Percentiles rank a stretch among this genome's conserved stretches.
phyloP scores from a whole-genome alignment of 2,113 vertebrate genomes.

The Nanorana parkeri region DNA sequence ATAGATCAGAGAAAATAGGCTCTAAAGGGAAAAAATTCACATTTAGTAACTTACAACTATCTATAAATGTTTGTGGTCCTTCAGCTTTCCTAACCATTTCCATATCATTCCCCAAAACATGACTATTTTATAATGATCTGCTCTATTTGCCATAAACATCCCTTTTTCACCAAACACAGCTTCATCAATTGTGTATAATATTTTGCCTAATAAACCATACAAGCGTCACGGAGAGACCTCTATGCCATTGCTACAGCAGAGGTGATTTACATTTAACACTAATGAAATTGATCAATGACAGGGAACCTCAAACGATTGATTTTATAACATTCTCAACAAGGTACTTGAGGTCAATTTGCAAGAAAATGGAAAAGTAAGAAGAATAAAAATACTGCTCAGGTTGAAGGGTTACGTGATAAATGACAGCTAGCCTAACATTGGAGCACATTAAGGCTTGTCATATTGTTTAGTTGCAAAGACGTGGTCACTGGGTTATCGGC shows the following conservation, averaged over 20 bases:
- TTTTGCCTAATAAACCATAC: background rate
- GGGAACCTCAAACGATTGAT: slow-evolving; percentile 35
- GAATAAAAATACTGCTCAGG: background rate
- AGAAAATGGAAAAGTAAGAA: slow-evolving; percentile 37
- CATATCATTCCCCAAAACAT: no score
- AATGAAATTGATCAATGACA: slow-evolving; percentile 23
- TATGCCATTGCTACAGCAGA: background rate
- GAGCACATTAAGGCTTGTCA: background rate
- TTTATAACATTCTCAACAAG: slow-evolving; percentile 42
- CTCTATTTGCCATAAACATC: no score
- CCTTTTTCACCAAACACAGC: no score
- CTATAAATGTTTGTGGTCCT: no score
- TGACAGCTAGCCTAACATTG: background rate
- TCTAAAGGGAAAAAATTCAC: no score
- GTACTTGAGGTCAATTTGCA: slow-evolving; percentile 35
- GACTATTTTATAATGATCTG: no score
- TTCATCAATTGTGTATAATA: no score
- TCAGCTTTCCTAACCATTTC: no score
- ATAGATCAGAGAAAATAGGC: no score
- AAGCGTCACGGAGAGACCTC: background rate
- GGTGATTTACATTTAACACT: slow-evolving; percentile 24
- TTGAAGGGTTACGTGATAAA: slow-evolving; percentile 30
- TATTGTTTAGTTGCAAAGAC: background rate
- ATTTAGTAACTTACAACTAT: no score
- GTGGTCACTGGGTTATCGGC: background rate